Base-by-base conservation (phyloP, 2,888 invertebrate species). In the Lycaena phlaeas region DNA sequence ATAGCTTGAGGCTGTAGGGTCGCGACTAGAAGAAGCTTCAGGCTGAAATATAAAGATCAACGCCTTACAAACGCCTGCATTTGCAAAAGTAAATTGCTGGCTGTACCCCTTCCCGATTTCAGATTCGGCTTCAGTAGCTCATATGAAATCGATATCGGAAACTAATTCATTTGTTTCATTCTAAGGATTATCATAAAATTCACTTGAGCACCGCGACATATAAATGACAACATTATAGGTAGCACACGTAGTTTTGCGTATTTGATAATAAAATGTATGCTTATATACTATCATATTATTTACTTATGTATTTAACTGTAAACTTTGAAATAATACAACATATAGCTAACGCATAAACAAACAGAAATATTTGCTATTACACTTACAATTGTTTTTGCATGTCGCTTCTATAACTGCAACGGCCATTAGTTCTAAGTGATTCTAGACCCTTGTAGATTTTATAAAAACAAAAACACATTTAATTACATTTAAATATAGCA, bases 11-110 rank as follows among this genome's bases (percentile, higher is more conserved):
- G 62, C 55, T 52, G 52, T 68, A 70, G 67, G 67, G 50, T 49
- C 63, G 61, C 60, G 60, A 52, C 50, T 64, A 69, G 63, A 60
- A 51, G 57, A 61, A 47, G 77, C 77, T 79, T 77, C 62, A 59
- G 59, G 68, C 70, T 68, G 64, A 54, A 41, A 42, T 44, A 46
- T 53, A 42, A 47, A 63, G 53, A 38, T 41, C 42, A 40, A 48
- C 39, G 44, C 49, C 48, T 40, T 36, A 54, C 54, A 64, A 59
- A 31, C 52, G 63, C 64, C 66, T 68, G 70, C 61, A 64, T 65
- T 50, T 56, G 64, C 61, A 49, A 51, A 43, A 45, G 40, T 51
- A 39, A 41, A 44, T 41, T 44, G 31, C 59, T 67, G 66, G 71
- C 74, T 76, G 61, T 57, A 46, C 41, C 45, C 44, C 37, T 44